Conservation (phyloP, 2,888 invertebrate species). For the Agrochola lota region DNA sequence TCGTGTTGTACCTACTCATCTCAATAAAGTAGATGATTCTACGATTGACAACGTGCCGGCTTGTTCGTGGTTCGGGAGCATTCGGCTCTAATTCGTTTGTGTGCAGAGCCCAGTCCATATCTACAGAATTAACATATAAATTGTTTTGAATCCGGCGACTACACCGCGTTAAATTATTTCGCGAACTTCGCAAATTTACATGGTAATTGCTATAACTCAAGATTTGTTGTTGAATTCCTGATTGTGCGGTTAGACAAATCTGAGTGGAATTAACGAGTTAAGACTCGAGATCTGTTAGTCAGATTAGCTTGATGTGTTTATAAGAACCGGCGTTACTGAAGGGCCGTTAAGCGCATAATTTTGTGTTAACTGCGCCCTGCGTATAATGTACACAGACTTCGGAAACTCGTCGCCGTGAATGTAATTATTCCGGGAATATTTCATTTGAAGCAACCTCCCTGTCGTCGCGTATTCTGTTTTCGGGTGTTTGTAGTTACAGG, state of each 20-base stretch:
- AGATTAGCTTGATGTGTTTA: slow-evolving; percentile 76
- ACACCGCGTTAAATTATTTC: slow-evolving; percentile 89
- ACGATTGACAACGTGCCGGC: slow-evolving; percentile 55
- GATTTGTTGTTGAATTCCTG: slow-evolving; percentile 88
- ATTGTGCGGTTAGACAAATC: slow-evolving; percentile 87
- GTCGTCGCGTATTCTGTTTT: slow-evolving; percentile 28
- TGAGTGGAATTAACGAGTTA: slow-evolving; percentile 82
- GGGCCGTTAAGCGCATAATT: slow-evolving; percentile 64
- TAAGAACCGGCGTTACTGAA: slow-evolving; percentile 63
- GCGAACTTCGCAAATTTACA: slow-evolving; percentile 90
- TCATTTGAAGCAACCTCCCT: slow-evolving; percentile 47
- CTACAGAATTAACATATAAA: slow-evolving; percentile 89
- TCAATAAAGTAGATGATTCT: slow-evolving; percentile 34
- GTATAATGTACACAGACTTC: slow-evolving; percentile 64
- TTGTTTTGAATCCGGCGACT: slow-evolving; percentile 89
- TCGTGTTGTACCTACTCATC: slow-evolving; percentile 21
- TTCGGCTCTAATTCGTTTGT: slow-evolving; percentile 68
- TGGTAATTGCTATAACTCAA: slow-evolving; percentile 90
- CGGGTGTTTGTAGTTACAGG: slow-evolving; percentile 8
- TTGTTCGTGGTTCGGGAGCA: slow-evolving; percentile 52
- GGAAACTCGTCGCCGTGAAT: slow-evolving; percentile 59
- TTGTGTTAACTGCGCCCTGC: slow-evolving; percentile 64
- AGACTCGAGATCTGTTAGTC: slow-evolving; percentile 77
- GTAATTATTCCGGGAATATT: slow-evolving; percentile 64
- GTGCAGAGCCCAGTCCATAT: slow-evolving; percentile 80